These are phyloP conservation scores for Aldabrachelys gigantea DNA, from an alignment of 2,113 vertebrate species.

Conservation along the genomic window DNA sequence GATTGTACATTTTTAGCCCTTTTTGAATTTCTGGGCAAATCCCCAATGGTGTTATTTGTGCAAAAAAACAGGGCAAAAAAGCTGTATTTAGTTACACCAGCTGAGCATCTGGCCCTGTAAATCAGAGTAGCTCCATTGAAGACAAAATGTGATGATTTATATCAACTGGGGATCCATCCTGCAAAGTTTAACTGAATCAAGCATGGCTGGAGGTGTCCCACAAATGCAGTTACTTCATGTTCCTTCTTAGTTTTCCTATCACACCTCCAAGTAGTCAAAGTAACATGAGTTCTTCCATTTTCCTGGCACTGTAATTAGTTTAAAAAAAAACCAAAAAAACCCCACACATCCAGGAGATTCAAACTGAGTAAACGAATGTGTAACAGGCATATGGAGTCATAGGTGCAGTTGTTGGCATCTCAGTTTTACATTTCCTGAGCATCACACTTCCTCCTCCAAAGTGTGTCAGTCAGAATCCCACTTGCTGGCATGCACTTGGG, in stretches of 20 bases:
- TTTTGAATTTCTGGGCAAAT: not conserved
- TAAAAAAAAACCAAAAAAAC: not conserved
- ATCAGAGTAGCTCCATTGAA: not conserved
- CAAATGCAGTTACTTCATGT: not conserved
- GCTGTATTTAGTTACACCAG: not conserved
- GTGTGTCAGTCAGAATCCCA: not conserved
- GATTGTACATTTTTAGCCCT: not conserved
- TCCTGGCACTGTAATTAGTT: not conserved
- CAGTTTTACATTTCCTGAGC: rapidly evolving
- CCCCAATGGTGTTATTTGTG: not conserved
- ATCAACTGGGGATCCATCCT: not conserved
- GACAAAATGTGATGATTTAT: not conserved
- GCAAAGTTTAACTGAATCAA: not conserved
- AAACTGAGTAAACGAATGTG: not conserved
- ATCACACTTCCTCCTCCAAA: not conserved
- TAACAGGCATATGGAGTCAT: not conserved
- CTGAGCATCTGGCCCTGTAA: not conserved
- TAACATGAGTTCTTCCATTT: not conserved
- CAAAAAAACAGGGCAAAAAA: not conserved
- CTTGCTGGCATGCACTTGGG: not conserved
- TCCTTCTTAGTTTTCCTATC: not conserved
- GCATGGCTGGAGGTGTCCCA: not conserved
- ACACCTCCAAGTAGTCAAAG: not conserved
- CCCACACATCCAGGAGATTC: not conserved
- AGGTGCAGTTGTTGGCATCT: rapidly evolving